phyloP scores from a whole-genome alignment of 2,797 vertebrate species.

The Petrocephalus schoutedeni region DNA sequence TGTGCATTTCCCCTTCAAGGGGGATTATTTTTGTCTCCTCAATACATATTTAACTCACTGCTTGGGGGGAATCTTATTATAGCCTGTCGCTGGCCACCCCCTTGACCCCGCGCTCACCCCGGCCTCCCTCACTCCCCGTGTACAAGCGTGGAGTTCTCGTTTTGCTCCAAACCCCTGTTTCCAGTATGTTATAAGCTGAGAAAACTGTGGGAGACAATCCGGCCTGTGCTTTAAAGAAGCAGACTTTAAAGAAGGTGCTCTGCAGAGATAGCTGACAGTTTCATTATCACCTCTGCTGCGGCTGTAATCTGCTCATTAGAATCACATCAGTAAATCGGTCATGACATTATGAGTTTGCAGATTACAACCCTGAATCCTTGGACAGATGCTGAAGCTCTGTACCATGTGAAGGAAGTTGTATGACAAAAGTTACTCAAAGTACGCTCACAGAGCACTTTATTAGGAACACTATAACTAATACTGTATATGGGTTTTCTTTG shows the following conservation, averaged over 20 bases:
- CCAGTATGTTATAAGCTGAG: not conserved
- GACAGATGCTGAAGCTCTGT: not conserved
- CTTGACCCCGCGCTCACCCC: not conserved
- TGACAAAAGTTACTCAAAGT: not conserved
- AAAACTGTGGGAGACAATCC: not conserved
- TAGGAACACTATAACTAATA: not conserved
- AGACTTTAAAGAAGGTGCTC: not conserved
- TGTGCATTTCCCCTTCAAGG: conserved; percentile 16
- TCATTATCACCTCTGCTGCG: not conserved
- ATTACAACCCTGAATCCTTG: not conserved
- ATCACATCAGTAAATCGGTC: not conserved
- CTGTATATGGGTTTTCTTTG: not conserved
- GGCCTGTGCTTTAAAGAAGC: not conserved
- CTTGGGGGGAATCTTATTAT: conserved; percentile 14
- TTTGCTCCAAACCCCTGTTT: not conserved
- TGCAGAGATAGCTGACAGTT: not conserved
- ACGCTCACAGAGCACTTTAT: not conserved
- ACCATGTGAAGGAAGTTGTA: not conserved
- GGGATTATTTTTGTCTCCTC: conserved; percentile 21
- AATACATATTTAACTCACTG: conserved; percentile 16
- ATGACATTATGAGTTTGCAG: not conserved
- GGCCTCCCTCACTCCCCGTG: not conserved
- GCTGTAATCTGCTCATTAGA: not conserved
- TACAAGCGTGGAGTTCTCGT: not conserved
- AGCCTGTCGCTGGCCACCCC: not conserved